These are phyloP conservation scores for Clamator glandarius DNA, from an alignment of 2,797 vertebrate genomes.

Conservation along the genomic window DNA sequence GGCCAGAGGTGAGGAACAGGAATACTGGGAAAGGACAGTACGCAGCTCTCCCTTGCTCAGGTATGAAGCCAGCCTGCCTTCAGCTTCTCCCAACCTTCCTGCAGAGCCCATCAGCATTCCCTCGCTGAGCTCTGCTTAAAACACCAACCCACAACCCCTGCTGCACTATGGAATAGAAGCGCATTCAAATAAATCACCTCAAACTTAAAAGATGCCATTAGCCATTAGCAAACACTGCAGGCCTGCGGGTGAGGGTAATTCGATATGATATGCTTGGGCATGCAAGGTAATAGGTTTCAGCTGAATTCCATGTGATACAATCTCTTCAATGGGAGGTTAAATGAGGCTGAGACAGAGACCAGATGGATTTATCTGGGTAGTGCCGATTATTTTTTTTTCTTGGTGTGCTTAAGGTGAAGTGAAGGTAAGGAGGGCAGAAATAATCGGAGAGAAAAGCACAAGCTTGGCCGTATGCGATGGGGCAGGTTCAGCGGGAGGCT, in stretches of 20 bases:
- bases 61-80: not conserved
- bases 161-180: not conserved
- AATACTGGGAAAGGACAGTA: not conserved
- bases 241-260: conserved; percentile 60
- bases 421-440: conserved; percentile 52
- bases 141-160: not conserved
- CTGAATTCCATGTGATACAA: conserved; percentile 48
- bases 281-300: conserved; percentile 68
- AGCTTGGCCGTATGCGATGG: not conserved
- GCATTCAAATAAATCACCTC: conserved; percentile 42
- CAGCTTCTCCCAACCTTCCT: not conserved
- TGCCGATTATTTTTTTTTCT: not conserved
- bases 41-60: rapidly evolving
- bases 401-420: conserved; percentile 37
- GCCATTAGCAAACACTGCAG: conserved; percentile 28
- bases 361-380: conserved; percentile 65
- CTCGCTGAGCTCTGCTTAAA: not conserved
- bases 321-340: conserved; percentile 58
- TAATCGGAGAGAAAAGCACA: not conserved
- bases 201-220: conserved; percentile 40
- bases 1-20: not conserved
- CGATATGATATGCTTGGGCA: conserved; percentile 70
- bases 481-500: not conserved
- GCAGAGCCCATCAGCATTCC: rapidly evolving
- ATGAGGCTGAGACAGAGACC: conserved; percentile 70